A percentile compares a stretch with the other conserved stretches of the same genome.
Evolutionary conservation across 2,113 vertebrate genomes (phyloP).

Genomic region (Charina bottae): DNA sequence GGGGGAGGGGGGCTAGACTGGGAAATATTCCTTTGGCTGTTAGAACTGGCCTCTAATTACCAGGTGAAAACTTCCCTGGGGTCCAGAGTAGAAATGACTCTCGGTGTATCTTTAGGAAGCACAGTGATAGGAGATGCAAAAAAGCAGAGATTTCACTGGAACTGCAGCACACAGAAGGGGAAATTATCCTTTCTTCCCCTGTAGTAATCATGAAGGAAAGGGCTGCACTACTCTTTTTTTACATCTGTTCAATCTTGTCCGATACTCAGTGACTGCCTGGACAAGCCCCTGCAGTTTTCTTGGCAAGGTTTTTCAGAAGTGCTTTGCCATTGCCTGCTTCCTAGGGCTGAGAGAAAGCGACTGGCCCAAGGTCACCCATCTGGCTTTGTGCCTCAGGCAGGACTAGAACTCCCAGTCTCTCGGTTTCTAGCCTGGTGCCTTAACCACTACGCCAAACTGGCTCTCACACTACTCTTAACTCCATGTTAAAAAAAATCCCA

Average conservation of each 20-base stretch:
- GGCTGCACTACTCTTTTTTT: background rate
- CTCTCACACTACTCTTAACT: background rate
- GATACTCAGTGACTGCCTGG: too few species aligned
- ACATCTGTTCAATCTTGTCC: too few species aligned
- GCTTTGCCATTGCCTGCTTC: too few species aligned
- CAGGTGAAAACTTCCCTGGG: conserved; percentile 27
- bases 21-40: conserved; percentile 45
- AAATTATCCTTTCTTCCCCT: background rate
- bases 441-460: too few species aligned
- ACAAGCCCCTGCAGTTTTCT: too few species aligned
- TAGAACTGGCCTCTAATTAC: background rate
- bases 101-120: background rate
- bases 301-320: too few species aligned
- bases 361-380: too few species aligned
- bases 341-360: too few species aligned
- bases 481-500: background rate
- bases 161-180: background rate
- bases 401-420: too few species aligned
- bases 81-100: background rate
- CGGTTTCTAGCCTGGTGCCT: too few species aligned
- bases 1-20: background rate
- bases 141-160: background rate
- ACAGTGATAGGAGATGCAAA: background rate
- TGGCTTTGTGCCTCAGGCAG: too few species aligned
- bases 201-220: background rate